phyloP scores from a whole-genome alignment of 2,888 invertebrate species.

The Parasteatoda lunata region DNA sequence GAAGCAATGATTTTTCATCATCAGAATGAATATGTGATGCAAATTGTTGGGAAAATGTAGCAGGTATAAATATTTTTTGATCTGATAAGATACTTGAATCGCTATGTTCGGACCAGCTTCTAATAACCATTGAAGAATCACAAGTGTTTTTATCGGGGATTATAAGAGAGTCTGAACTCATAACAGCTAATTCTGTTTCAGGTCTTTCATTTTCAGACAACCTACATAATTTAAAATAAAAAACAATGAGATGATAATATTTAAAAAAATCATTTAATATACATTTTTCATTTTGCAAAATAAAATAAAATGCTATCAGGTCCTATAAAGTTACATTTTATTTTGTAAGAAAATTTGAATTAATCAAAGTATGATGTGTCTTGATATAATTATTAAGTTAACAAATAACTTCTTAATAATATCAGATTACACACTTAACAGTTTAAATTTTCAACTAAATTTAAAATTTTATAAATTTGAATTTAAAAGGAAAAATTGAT shows the following conservation, averaged over 20 bases:
- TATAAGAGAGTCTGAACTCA: slow-evolving; percentile 15
- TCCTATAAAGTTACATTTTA: no score
- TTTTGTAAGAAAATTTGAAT: no score
- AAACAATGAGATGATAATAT: background rate
- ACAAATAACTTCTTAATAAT: no score
- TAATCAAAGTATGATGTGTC: no score
- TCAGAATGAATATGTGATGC: slow-evolving; percentile 47
- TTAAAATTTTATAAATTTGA: no score
- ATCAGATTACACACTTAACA: no score
- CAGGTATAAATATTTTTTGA: slow-evolving; percentile 37
- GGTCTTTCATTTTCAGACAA: slow-evolving; percentile 9
- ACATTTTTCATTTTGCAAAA: no score
- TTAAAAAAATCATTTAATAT: background rate
- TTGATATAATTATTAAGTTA: no score
- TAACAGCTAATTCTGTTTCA: slow-evolving; percentile 9
- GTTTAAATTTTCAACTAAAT: no score
- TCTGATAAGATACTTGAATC: slow-evolving; percentile 20
- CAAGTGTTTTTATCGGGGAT: slow-evolving; percentile 30
- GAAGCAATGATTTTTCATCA: slow-evolving; percentile 58
- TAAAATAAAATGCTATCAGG: no score
- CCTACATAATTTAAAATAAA: slow-evolving; percentile 20
- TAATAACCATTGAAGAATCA: slow-evolving; percentile 41
- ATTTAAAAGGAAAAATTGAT: no score
- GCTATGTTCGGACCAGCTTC: slow-evolving; percentile 32
- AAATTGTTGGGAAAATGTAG: slow-evolving; percentile 46